Conservation (phyloP, 2,113 vertebrate species). For the Paratilapia polleni region DNA sequence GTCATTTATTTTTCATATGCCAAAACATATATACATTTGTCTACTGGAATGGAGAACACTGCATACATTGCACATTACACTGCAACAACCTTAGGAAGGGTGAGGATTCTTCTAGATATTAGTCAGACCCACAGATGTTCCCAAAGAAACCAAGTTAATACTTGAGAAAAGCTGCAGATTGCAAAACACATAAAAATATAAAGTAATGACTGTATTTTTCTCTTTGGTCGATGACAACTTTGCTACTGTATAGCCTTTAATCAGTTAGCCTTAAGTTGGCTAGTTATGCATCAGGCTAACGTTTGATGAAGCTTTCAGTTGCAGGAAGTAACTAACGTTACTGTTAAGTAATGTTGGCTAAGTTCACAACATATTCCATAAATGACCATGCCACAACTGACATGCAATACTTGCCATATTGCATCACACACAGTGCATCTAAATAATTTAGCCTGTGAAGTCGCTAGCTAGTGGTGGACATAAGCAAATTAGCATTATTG, state of each 20-base stretch:
- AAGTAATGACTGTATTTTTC: neutral
- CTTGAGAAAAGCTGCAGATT: neutral
- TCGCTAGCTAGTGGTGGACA: neutral
- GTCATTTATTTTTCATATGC: too few species aligned
- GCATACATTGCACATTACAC: neutral
- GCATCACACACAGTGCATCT: neutral
- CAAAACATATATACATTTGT: too few species aligned
- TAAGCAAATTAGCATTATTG: neutral
- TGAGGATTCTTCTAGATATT: neutral
- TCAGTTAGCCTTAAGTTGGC: neutral
- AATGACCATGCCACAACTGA: neutral
- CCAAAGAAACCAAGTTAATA: neutral
- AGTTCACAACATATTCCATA: neutral
- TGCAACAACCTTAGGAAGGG: neutral
- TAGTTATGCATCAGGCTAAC: neutral
- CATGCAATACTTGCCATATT: neutral
- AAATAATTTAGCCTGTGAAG: neutral
- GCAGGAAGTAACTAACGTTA: too few species aligned
- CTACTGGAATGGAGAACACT: too few species aligned
- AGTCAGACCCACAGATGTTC: neutral
- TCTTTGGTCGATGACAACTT: neutral
- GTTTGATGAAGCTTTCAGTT: neutral
- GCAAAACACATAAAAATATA: neutral
- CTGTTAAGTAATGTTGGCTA: neutral
- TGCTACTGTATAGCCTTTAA: neutral